Evolutionary conservation across 2,888 invertebrate species (phyloP).

Genomic region (Gryllus longicercus): DNA sequence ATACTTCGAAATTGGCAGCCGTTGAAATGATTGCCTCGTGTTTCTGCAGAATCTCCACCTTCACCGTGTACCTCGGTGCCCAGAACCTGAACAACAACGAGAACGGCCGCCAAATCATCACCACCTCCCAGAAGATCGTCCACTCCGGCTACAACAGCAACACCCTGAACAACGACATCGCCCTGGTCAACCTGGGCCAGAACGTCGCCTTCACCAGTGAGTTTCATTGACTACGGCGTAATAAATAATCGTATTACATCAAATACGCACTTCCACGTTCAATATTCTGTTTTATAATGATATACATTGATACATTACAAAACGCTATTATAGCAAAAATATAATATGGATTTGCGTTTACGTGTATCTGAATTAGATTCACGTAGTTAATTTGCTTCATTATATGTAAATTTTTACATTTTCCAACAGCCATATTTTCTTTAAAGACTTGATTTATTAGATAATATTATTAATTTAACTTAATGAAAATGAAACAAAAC

Average conservation of each 20-base stretch:
- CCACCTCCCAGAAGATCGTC: slow-evolving; percentile 42
- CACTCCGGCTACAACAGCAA: slow-evolving; percentile 45
- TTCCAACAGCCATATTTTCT: too few species aligned
- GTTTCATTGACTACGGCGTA: not conserved
- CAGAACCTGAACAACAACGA: slow-evolving; percentile 37
- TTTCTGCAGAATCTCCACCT: not conserved
- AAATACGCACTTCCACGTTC: too few species aligned
- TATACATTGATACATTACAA: too few species aligned
- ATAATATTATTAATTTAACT: too few species aligned
- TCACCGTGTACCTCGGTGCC: not conserved
- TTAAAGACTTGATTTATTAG: too few species aligned
- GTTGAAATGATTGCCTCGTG: too few species aligned
- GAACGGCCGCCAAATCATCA: slow-evolving; percentile 41
- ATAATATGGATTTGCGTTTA: not conserved
- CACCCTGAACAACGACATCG: slow-evolving; percentile 48
- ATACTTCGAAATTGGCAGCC: too few species aligned
- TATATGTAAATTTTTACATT: too few species aligned
- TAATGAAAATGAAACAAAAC: too few species aligned
- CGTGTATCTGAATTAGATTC: not conserved
- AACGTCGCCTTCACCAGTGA: not conserved
- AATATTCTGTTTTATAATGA: too few species aligned
- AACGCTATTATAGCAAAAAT: not conserved
- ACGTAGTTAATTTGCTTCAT: too few species aligned
- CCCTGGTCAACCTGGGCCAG: slow-evolving; percentile 46
- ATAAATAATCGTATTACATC: not conserved